Evolutionary conservation across 2,888 invertebrate genomes (phyloP).

Genomic region (Omphaloscelis lunosa): DNA sequence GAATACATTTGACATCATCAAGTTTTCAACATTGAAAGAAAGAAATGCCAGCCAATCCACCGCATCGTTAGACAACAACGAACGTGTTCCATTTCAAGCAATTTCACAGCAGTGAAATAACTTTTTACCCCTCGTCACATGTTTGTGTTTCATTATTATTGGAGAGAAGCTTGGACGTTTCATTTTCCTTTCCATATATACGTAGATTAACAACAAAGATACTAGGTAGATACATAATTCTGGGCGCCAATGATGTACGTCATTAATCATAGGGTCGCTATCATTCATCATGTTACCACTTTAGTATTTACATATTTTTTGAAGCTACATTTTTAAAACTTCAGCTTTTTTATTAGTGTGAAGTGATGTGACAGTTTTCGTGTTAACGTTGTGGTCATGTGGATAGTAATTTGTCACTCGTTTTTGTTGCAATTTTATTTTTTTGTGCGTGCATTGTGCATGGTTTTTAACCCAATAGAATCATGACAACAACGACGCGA

Average conservation of each 20-base stretch:
- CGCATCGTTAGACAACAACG: slow-evolving; percentile 26
- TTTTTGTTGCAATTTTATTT: slow-evolving; percentile 35
- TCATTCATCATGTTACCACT: slow-evolving; percentile 76
- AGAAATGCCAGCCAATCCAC: slow-evolving; percentile 16
- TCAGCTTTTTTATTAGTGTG: slow-evolving; percentile 71
- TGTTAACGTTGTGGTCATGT: slow-evolving; percentile 25
- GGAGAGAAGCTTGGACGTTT: slow-evolving; percentile 54
- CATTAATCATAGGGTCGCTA: slow-evolving; percentile 58
- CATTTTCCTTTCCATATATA: slow-evolving; percentile 44
- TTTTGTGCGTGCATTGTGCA: slow-evolving; percentile 4
- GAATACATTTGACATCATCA: not conserved
- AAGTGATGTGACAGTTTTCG: slow-evolving; percentile 68
- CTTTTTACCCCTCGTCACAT: slow-evolving; percentile 63
- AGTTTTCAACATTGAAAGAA: not conserved
- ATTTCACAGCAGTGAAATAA: slow-evolving; percentile 56
- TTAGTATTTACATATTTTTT: slow-evolving; percentile 77
- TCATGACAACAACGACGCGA: not conserved
- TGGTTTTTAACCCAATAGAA: not conserved
- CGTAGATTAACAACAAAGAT: slow-evolving; percentile 19
- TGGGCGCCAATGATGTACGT: slow-evolving; percentile 51
- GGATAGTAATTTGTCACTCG: slow-evolving; percentile 24
- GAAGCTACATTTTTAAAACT: slow-evolving; percentile 61
- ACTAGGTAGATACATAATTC: slow-evolving; percentile 41
- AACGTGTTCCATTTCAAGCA: slow-evolving; percentile 52
- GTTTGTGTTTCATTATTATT: slow-evolving; percentile 64